phyloP scores from a whole-genome alignment of 1,140 invertebrate genomes.

The Anastatus disparis region DNA sequence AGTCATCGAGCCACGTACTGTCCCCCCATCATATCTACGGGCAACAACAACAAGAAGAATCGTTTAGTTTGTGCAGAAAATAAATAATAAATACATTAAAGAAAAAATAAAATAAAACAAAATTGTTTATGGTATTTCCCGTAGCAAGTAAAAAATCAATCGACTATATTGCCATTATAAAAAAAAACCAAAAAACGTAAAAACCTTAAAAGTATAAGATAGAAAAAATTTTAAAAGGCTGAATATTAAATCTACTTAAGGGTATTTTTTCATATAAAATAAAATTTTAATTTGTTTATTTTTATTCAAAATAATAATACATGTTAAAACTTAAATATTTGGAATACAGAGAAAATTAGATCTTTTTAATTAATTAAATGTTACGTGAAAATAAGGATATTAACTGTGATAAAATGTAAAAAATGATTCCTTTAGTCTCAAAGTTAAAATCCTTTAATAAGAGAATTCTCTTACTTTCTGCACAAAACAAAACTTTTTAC shows the following conservation, averaged over 20 bases:
- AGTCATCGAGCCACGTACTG: slow-evolving; percentile 69
- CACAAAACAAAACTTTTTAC: slow-evolving; percentile 65
- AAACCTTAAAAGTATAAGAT: slow-evolving; percentile 9
- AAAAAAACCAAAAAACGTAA: slow-evolving; percentile 5
- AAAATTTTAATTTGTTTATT: neutral
- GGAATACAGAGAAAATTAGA: neutral
- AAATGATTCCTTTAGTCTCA: neutral
- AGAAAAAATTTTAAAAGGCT: neutral
- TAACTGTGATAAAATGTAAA: neutral
- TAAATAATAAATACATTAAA: slow-evolving; percentile 49
- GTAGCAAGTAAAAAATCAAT: slow-evolving; percentile 25
- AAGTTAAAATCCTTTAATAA: neutral
- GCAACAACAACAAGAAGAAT: slow-evolving; percentile 65
- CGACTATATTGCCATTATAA: slow-evolving; percentile 18
- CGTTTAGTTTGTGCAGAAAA: slow-evolving; percentile 68
- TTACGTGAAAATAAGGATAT: slow-evolving; percentile 3
- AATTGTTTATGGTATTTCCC: slow-evolving; percentile 16
- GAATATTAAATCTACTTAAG: neutral
- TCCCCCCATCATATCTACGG: slow-evolving; percentile 69
- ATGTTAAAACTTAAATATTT: neutral
- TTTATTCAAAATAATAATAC: neutral
- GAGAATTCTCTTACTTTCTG: slow-evolving; percentile 62
- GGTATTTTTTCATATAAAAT: neutral
- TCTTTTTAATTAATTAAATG: neutral
- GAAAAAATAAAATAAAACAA: slow-evolving; percentile 20